Base-by-base conservation (phyloP, 1,140 invertebrate species). In the Zaprionus tsacasi region DNA sequence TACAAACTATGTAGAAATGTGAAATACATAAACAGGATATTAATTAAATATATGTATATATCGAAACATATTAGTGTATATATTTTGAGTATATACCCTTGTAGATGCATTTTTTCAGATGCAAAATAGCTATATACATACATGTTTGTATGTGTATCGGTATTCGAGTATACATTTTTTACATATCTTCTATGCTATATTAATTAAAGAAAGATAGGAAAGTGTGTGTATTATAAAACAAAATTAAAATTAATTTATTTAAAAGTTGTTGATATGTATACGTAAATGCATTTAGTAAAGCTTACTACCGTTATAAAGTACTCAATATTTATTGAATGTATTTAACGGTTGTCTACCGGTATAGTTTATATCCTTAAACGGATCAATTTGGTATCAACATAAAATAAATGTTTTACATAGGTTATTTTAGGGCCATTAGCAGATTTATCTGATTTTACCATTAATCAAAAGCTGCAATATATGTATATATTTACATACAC, bases 101-200 rank as follows among this genome's bases (percentile, higher is more conserved):
- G 13, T 11, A 35, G 7, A 17, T 56, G 25, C 40, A 13, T 69
- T 52, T 52, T 52, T 12, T 50, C 45, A 17, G 45, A 50, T 50
- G 45, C 17, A 50, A 50, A 48, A 78, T 54, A 72, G 64, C 58
- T 59, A 60, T 57, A 73, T 73, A 57, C 43, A 63, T 48, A 35
- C 25, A 50, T 58, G 33, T 60, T 56, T 59, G 70, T 38, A 78
- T 72, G 60, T 78, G 75, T 76, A 67, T 65, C 43, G 52, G 17
- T 50, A 50, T 50, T 50, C 17, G 45, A 50, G 45, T 50, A 50
- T 50, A 50, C 45, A 50, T 50, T 50, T 50, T 50, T 50, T 25
- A 25, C 45, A 50, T 50, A 50, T 36, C 8, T 36, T n/a, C 6
- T 54, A 15, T 64, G 3, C 12, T 70, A 38, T 70, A 70, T 52